Conservation (phyloP, 2,888 invertebrate species). For the Falcaria lacertinaria region DNA sequence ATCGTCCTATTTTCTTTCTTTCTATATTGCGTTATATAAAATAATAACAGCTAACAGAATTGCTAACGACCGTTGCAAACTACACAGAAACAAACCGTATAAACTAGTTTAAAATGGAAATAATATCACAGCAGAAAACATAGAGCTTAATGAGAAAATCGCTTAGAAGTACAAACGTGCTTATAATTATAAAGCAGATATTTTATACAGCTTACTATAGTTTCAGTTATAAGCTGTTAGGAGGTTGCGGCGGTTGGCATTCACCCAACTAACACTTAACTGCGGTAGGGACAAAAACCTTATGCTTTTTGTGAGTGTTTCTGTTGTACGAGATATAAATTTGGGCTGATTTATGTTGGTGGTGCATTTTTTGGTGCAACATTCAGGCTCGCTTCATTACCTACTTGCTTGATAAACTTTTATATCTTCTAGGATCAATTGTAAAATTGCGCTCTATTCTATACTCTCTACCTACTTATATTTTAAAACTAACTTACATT, state of each 20-base stretch:
- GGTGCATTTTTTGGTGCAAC: background rate
- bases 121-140: background rate
- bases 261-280: constrained; percentile 19
- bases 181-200: constrained; percentile 23
- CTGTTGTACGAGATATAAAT: background rate
- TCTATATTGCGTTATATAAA: no score
- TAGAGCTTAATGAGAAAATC: background rate
- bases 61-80: background rate
- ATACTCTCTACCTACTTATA: no score
- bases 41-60: background rate
- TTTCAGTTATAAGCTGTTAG: constrained; percentile 27
- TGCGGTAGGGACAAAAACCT: constrained; percentile 20
- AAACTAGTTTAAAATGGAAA: background rate
- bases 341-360: background rate
- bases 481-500: no score
- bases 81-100: background rate
- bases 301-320: constrained; percentile 22
- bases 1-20: no score
- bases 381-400: background rate
- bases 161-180: constrained; percentile 3
- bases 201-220: constrained; percentile 7
- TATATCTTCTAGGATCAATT: no score
- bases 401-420: background rate
- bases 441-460: no score
- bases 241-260: constrained; percentile 25